Evolutionary conservation across 2,113 vertebrate species (phyloP).

Genomic region (Tapirus terrestris): DNA sequence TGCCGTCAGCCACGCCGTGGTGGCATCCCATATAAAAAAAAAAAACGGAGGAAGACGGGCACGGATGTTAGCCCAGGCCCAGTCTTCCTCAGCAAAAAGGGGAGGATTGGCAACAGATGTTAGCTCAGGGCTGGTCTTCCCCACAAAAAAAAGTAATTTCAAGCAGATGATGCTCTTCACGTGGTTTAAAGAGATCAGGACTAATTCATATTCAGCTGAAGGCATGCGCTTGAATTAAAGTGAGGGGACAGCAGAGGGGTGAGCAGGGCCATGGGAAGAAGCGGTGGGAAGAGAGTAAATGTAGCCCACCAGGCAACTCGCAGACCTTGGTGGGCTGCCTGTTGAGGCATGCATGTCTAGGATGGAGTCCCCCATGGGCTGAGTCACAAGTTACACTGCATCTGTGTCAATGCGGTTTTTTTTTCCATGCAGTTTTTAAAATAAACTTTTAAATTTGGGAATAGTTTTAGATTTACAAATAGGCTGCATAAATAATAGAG

Average conservation of each 20-base stretch:
- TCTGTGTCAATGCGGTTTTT: background rate
- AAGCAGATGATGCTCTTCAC: background rate
- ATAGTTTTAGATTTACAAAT: background rate
- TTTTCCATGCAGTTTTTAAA: background rate
- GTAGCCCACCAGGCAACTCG: rapidly evolving
- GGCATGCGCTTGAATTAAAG: background rate
- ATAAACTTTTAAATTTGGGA: background rate
- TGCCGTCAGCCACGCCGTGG: too few species aligned
- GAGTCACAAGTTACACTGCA: background rate
- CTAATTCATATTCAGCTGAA: background rate
- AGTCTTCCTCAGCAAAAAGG: too few species aligned
- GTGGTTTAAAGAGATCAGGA: background rate
- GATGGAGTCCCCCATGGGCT: background rate
- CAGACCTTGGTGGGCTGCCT: background rate
- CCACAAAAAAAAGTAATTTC: background rate
- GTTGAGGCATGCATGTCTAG: background rate
- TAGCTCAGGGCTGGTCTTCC: too few species aligned
- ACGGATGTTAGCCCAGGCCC: too few species aligned
- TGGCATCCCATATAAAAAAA: too few species aligned
- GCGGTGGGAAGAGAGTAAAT: background rate
- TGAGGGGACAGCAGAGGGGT: background rate
- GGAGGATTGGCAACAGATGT: too few species aligned
- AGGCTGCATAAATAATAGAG: background rate
- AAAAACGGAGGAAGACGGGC: too few species aligned
- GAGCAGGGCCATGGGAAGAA: background rate